Conservation (phyloP, 2,113 vertebrate genomes). For the Tragelaphus imberbis region DNA sequence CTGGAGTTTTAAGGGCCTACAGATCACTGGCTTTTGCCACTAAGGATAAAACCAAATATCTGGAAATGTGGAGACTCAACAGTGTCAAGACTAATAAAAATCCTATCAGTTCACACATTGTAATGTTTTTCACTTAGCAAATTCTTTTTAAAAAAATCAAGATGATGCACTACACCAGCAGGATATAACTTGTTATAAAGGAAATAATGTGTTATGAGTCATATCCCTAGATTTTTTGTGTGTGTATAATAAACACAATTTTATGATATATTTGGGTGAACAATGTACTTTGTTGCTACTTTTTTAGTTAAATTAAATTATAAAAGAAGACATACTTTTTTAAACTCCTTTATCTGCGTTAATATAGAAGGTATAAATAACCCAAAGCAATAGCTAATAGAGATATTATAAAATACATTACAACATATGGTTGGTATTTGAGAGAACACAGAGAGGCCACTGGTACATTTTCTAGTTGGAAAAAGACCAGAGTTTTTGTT, state of each 20-base stretch:
- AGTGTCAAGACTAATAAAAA: background rate
- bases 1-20: background rate
- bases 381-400: background rate
- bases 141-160: constrained; percentile 2
- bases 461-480: background rate
- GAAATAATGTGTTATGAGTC: background rate
- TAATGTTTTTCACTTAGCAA: constrained; percentile 22
- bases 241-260: background rate
- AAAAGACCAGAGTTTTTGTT: background rate
- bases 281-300: background rate
- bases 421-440: background rate
- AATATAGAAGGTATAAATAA: background rate
- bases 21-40: background rate
- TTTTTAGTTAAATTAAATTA: background rate
- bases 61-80: background rate
- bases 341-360: background rate
- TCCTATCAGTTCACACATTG: background rate
- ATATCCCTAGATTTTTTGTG: background rate
- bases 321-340: background rate
- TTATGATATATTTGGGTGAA: background rate
- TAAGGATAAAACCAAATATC: background rate
- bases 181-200: background rate
- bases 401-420: background rate
- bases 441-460: background rate
- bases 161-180: background rate